Conservation (phyloP, 2,113 vertebrate species). For the Procavia capensis region DNA sequence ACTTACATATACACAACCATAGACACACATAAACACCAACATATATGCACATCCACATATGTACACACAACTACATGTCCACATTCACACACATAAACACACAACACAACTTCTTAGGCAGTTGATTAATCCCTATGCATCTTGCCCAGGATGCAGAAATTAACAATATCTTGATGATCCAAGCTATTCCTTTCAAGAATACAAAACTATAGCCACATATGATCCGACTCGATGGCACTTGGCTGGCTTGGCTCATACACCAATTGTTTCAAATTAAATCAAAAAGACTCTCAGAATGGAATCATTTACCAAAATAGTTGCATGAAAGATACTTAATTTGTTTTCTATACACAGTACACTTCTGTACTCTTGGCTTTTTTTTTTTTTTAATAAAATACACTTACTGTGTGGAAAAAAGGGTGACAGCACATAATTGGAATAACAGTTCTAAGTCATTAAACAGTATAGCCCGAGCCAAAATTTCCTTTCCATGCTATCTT, state of each 20-base stretch:
- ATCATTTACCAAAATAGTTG: constrained; percentile 37
- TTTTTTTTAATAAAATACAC: not conserved
- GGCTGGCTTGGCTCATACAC: no score
- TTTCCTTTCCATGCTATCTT: not conserved
- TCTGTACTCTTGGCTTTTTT: not conserved
- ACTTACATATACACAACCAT: not conserved
- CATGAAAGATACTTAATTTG: not conserved
- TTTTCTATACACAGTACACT: not conserved
- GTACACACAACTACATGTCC: not conserved
- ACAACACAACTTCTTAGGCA: not conserved
- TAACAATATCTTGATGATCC: not conserved
- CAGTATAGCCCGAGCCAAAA: not conserved
- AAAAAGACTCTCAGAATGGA: constrained; percentile 32
- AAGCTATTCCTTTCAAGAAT: constrained; percentile 25
- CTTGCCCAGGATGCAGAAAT: not conserved
- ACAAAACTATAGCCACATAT: not conserved
- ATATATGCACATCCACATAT: not conserved
- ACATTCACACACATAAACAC: not conserved
- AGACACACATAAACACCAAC: not conserved
- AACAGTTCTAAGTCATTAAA: not conserved
- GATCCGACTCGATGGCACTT: no score
- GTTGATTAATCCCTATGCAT: not conserved
- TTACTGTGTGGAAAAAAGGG: not conserved
- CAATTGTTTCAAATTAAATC: constrained; percentile 48
- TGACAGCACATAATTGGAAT: not conserved